Evolutionary conservation across 2,113 vertebrate species (phyloP).

Genomic region (Trichechus manatus): DNA sequence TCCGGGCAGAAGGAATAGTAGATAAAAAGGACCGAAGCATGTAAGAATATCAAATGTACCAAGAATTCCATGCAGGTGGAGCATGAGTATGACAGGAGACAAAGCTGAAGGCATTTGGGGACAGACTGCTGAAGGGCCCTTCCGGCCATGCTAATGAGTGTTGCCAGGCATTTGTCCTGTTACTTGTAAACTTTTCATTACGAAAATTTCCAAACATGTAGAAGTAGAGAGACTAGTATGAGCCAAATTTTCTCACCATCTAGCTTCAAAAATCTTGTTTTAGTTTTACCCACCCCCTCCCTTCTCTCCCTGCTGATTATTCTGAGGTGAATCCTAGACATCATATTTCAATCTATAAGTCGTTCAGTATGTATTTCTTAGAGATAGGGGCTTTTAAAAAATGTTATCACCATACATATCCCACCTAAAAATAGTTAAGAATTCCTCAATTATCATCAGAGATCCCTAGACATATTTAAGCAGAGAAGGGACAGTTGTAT

Average conservation of each 20-base stretch:
- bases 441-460: not conserved
- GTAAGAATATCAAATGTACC: not conserved
- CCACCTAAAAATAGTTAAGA: not conserved
- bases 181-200: slow-evolving; percentile 12
- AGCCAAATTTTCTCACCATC: not conserved
- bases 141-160: not conserved
- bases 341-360: not conserved
- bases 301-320: not conserved
- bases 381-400: not conserved
- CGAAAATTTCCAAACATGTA: not conserved
- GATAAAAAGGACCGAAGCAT: not conserved
- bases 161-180: not conserved
- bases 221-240: slow-evolving; percentile 1
- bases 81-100: not conserved
- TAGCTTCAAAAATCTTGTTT: not conserved
- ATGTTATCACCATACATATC: not conserved
- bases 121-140: not conserved
- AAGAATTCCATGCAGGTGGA: not conserved
- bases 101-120: not conserved
- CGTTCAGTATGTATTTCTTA: not conserved
- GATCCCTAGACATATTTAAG: not conserved
- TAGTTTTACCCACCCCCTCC: not conserved
- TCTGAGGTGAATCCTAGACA: not conserved
- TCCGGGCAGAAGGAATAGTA: not conserved
- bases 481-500: not conserved